A percentile compares a stretch with the other conserved stretches of the same genome.
These are phyloP conservation scores for Morpho helenor DNA, from an alignment of 2,888 invertebrate species.

Conservation along the genomic window DNA sequence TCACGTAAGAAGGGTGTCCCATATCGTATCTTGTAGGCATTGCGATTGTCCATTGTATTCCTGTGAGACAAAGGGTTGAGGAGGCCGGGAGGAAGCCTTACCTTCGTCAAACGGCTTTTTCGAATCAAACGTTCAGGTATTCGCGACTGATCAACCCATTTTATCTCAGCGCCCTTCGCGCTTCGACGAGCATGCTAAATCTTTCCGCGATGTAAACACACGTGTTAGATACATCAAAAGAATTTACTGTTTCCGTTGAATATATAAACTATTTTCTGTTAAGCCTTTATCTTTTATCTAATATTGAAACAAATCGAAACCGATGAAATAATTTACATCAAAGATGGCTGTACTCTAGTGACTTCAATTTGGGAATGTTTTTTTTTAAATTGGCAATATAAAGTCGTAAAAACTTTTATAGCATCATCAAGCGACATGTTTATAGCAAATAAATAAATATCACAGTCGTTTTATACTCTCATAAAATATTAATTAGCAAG, in stretches of 20 bases:
- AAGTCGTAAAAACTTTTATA: no score
- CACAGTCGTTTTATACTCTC: no score
- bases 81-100: constrained; percentile 56
- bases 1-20: constrained; percentile 69
- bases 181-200: constrained; percentile 25
- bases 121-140: constrained; percentile 64
- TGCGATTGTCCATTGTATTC: constrained; percentile 74
- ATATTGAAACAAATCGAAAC: no score
- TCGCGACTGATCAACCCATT: constrained; percentile 46
- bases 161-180: constrained; percentile 32
- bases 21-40: constrained; percentile 71
- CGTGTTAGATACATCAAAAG: constrained; percentile 12
- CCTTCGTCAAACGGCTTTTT: constrained; percentile 73
- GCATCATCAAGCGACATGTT: no score
- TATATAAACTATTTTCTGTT: background rate
- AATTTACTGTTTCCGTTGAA: constrained; percentile 4
- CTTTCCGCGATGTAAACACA: constrained; percentile 19
- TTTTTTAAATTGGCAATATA: no score
- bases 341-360: no score
- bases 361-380: no score
- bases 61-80: constrained; percentile 74
- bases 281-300: no score
- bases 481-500: no score
- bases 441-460: no score
- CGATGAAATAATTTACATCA: no score